Evolutionary conservation across 2,888 invertebrate genomes (phyloP).

Genomic region (Psococerastis gibbosa): DNA sequence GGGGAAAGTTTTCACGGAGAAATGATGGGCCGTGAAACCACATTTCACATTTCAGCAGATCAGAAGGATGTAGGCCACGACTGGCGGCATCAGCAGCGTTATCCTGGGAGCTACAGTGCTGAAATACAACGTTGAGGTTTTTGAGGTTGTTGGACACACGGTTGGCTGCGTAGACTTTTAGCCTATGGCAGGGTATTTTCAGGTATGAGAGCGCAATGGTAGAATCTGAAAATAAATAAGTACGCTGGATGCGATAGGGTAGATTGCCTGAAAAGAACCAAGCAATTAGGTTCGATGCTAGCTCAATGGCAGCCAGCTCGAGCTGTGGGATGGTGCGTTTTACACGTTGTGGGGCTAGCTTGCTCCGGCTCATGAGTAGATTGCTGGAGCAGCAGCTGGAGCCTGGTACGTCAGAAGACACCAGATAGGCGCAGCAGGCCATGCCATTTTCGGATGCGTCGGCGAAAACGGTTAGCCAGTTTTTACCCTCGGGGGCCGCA

Average conservation of each 20-base stretch:
- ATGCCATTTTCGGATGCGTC: slow-evolving; percentile 11
- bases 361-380: background rate
- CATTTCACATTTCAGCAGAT: too few species aligned
- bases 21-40: too few species aligned
- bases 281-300: background rate
- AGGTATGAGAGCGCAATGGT: background rate
- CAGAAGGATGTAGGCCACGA: too few species aligned
- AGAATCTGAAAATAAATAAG: background rate
- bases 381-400: too few species aligned
- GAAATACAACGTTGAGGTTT: too few species aligned
- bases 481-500: background rate
- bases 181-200: background rate
- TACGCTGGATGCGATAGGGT: background rate
- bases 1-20: too few species aligned
- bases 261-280: background rate
- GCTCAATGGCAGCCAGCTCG: background rate
- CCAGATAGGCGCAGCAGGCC: slow-evolving; percentile 7
- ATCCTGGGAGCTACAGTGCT: too few species aligned
- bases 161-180: background rate
- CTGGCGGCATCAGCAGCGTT: too few species aligned
- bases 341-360: background rate
- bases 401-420: background rate
- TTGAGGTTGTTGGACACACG: background rate
- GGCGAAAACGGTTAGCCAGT: background rate
- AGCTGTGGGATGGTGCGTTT: background rate